A percentile compares a stretch with the other conserved stretches of the same genome.
These are phyloP conservation scores for Melinopterus prodromus DNA, from an alignment of 2,888 invertebrate species.

Conservation along the genomic window DNA sequence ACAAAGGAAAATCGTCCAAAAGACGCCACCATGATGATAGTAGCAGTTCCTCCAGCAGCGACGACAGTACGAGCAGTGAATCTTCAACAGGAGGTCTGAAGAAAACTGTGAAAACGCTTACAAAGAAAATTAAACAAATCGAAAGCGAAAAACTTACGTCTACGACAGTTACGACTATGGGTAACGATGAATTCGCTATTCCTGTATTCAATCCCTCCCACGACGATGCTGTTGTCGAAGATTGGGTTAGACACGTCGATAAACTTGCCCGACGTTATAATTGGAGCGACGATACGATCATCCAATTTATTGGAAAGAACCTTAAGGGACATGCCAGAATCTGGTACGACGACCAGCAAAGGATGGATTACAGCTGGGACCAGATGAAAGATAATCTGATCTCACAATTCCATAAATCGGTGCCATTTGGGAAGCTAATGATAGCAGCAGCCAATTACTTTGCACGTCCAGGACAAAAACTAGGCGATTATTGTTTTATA, in stretches of 20 bases:
- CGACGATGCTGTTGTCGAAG: conserved; percentile 20
- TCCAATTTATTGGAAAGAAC: conserved; percentile 32
- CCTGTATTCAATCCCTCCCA: conserved; percentile 18
- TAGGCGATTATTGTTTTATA: conserved; percentile 41
- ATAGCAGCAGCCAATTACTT: conserved; percentile 41
- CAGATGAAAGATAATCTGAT: conserved; percentile 34
- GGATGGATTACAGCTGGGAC: conserved; percentile 28
- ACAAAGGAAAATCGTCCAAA: background rate
- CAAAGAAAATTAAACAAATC: background rate
- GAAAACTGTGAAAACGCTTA: background rate
- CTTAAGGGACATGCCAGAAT: conserved; percentile 36
- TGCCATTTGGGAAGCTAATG: conserved; percentile 41
- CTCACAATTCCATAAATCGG: conserved; percentile 36
- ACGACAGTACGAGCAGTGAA: background rate
- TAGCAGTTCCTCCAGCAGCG: background rate
- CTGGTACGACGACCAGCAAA: conserved; percentile 37
- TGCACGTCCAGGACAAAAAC: conserved; percentile 37
- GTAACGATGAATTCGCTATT: conserved; percentile 22
- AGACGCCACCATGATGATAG: background rate
- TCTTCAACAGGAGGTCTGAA: background rate
- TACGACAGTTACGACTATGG: background rate
- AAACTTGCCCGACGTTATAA: conserved; percentile 33
- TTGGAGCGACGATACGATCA: conserved; percentile 36
- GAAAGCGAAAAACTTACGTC: background rate
- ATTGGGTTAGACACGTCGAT: conserved; percentile 26